phyloP scores from a whole-genome alignment of 2,113 vertebrate genomes.

The Mesembrinibis cayennensis region DNA sequence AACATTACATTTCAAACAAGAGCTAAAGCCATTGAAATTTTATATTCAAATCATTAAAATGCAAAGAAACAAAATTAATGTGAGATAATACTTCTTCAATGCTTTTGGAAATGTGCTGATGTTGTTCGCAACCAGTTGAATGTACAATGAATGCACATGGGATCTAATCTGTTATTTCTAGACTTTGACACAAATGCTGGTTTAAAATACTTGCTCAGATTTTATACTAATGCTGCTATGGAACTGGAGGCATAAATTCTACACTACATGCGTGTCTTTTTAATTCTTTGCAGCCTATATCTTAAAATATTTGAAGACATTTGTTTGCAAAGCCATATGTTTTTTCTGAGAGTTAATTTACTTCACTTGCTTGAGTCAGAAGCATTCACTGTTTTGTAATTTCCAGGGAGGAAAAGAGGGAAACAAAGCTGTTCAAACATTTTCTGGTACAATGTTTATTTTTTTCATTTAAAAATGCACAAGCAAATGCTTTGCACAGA shows the following conservation, averaged over 20 bases:
- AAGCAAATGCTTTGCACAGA: neutral
- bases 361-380: neutral
- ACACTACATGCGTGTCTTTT: neutral
- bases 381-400: neutral
- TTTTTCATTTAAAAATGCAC: neutral
- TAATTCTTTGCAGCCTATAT: neutral
- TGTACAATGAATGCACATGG: neutral
- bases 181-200: neutral
- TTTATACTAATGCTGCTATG: neutral
- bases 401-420: neutral
- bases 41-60: neutral
- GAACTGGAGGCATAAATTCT: neutral
- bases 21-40: neutral
- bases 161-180: neutral
- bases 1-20: neutral
- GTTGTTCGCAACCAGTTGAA: neutral
- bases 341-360: neutral
- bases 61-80: neutral
- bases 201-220: neutral
- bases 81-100: neutral
- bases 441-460: neutral
- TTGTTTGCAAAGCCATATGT: neutral
- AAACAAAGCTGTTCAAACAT: neutral
- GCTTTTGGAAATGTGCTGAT: neutral
- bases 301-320: neutral